Evolutionary conservation across 2,113 vertebrate species (phyloP), one percentile per base, ranked within the genome.

Genomic region (Oxyruncus cristatus): DNA sequence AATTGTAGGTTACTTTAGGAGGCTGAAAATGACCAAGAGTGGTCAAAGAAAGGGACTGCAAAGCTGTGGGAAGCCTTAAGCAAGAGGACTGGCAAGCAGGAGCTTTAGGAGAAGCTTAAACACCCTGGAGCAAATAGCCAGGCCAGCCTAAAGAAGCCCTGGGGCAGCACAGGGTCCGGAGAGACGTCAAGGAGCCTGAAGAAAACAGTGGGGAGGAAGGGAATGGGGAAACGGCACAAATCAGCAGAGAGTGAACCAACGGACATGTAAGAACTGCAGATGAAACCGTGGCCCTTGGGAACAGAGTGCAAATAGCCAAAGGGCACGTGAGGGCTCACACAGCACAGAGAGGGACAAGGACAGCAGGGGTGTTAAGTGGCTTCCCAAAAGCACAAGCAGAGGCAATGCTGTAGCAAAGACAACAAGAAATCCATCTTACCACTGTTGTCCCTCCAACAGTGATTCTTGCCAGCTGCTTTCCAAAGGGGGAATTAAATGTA

Each of bases 211-310:
- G 27, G 42, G 14, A 72, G 47, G 44, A n/a, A 39, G 13, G n/a
- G 35, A 67, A 8, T 2, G 1, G 39, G 44, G 33, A 37, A 71
- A 35, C 0, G 1, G 74, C 66, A 75, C 49, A 39, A 27, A 49
- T 5, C 35, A n/a, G 6, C 84, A 39, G 41, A 35, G 42, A 5
- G 33, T 59, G 66, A 47, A 16, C 0, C 3, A 5, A 81, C 0
- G 5, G 35, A 41, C 44, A 28, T 1, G 0, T 7, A 20, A 49
- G 46, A 88, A 4, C n/a, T 12, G 13, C 21, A 8, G 3, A 23
- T 67, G 56, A 44, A 77, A 17, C 0, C 0, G 1, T 2, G 28
- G 30, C 49, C 68, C 62, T 15, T 10, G 67, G 63, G 73, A 87
- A 24, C 59, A 8, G 3, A 56, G 66, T 2, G 58, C 84, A 11